A percentile compares a stretch with the other conserved stretches of the same genome.
These are phyloP conservation scores for Petrophora chlorosata DNA, from an alignment of 2,888 invertebrate genomes.

Conservation along the genomic window DNA sequence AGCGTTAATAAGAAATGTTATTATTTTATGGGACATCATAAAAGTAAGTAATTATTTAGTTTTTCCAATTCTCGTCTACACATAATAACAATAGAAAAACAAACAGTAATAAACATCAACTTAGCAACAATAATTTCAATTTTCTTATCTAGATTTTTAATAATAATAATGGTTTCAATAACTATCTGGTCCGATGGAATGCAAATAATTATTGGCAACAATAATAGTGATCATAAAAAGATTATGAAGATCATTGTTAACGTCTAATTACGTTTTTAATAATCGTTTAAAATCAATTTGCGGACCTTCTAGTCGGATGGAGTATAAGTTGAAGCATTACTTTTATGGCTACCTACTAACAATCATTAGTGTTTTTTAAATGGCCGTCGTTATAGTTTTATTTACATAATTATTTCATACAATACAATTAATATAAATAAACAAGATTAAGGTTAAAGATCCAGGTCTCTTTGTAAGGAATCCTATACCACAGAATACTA, in stretches of 20 bases:
- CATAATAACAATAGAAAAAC: too few species aligned
- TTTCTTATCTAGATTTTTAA: too few species aligned
- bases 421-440: background rate
- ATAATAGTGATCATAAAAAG: constrained; percentile 16
- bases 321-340: background rate
- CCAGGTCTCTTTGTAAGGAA: too few species aligned
- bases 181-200: constrained; percentile 3
- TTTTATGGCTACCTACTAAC: background rate
- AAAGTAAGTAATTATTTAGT: too few species aligned
- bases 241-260: constrained; percentile 26
- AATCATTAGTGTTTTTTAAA: constrained; percentile 3
- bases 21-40: too few species aligned
- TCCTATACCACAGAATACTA: too few species aligned
- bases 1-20: too few species aligned
- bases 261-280: constrained; percentile 28
- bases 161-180: too few species aligned
- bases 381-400: constrained; percentile 1
- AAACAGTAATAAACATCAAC: too few species aligned
- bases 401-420: constrained; percentile 4
- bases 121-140: too few species aligned
- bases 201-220: constrained; percentile 11
- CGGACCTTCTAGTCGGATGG: constrained; percentile 6
- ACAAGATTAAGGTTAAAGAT: too few species aligned
- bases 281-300: constrained; percentile 25
- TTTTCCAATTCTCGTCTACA: too few species aligned